A percentile compares a stretch with the other conserved stretches of the same genome.
phyloP scores from a whole-genome alignment of 64 coral and sea anemone genomes.

The Pocillopora damicornis region DNA sequence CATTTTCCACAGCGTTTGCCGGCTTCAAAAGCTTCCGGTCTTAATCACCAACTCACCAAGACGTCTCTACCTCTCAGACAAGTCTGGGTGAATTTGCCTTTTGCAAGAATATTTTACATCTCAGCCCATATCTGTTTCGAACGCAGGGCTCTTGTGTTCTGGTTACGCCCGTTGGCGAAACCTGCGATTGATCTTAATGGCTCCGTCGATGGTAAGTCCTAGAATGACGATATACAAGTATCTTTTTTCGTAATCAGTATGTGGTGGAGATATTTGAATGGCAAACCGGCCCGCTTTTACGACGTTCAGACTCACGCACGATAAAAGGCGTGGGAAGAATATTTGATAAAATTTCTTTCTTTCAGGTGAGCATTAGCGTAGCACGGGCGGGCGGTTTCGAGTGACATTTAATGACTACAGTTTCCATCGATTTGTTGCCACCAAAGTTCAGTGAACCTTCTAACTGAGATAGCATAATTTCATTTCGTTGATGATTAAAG shows the following conservation, averaged over 20 bases:
- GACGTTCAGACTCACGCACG: background rate
- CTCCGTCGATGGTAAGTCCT: background rate
- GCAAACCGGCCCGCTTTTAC: background rate
- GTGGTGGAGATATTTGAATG: background rate
- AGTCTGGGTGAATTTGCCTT: slow-evolving; percentile 3
- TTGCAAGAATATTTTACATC: background rate
- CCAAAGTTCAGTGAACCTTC: too few species aligned
- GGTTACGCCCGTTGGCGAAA: background rate
- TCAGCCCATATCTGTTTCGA: background rate
- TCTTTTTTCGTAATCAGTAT: background rate
- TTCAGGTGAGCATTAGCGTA: background rate
- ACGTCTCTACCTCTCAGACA: slow-evolving; percentile 30
- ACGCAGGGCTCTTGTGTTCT: background rate
- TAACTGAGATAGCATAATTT: too few species aligned
- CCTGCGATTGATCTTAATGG: background rate
- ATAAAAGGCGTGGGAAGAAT: background rate
- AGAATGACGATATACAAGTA: background rate
- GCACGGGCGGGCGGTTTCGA: background rate
- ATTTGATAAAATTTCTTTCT: background rate
- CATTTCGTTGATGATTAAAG: too few species aligned
- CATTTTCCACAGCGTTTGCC: background rate
- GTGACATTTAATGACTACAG: background rate
- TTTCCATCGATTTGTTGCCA: background rate
- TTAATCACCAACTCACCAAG: slow-evolving; percentile 1
- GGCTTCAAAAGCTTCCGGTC: slow-evolving; percentile 14